Conservation (phyloP, 2,888 invertebrate species). For the Uropetala carovei region DNA sequence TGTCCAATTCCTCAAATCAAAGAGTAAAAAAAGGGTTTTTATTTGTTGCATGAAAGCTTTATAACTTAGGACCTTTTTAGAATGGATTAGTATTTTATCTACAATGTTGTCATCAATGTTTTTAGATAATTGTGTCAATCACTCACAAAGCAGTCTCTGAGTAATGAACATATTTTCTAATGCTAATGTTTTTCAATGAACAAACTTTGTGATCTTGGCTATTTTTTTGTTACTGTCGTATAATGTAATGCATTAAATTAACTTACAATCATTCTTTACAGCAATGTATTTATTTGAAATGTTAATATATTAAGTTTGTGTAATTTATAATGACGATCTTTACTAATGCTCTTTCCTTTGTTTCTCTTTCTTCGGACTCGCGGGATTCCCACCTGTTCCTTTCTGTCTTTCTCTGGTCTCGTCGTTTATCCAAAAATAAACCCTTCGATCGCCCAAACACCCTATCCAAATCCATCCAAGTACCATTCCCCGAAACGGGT, state of each 20-base stretch:
- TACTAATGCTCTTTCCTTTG: slow-evolving; percentile 66
- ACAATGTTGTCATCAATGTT: no score
- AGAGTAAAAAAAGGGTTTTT: no score
- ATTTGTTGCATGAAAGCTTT: no score
- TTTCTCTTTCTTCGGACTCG: slow-evolving; percentile 56
- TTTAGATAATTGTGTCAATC: neutral
- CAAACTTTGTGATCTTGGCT: neutral
- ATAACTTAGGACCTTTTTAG: no score
- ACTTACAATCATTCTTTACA: neutral
- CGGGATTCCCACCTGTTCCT: slow-evolving; percentile 65
- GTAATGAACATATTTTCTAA: neutral
- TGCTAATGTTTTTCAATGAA: no score
- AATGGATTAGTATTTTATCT: no score
- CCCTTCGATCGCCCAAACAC: neutral
- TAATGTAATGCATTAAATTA: neutral
- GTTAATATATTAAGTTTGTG: slow-evolving; percentile 53
- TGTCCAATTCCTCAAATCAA: no score
- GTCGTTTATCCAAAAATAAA: slow-evolving; percentile 33
- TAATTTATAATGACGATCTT: slow-evolving; percentile 51
- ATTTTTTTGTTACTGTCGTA: neutral
- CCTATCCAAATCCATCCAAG: neutral
- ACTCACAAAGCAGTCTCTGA: neutral
- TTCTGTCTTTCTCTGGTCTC: slow-evolving; percentile 45
- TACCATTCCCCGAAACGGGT: neutral
- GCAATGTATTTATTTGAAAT: slow-evolving; percentile 53